Evolutionary conservation across 2,888 invertebrate species (phyloP).

Genomic region (Portevinia maculata): DNA sequence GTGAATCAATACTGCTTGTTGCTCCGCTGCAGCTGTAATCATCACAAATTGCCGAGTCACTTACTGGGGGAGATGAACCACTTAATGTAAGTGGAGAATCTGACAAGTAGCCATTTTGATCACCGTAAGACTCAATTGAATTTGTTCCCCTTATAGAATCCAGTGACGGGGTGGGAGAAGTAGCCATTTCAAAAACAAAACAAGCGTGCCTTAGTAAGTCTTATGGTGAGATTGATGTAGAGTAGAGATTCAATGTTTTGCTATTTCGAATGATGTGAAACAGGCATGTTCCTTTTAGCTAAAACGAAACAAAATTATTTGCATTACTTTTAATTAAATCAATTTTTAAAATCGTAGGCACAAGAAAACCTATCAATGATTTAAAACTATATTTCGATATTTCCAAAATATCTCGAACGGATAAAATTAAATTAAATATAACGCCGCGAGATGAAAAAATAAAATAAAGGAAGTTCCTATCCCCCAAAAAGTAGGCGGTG

Average conservation of each 20-base stretch:
- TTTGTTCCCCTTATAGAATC: slow-evolving; percentile 94
- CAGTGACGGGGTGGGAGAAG: slow-evolving; percentile 93
- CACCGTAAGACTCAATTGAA: slow-evolving; percentile 93
- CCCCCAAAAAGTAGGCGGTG: too few species aligned
- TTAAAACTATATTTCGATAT: too few species aligned
- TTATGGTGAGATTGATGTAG: slow-evolving; percentile 1
- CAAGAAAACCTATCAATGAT: too few species aligned
- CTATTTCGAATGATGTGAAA: slow-evolving; percentile 6
- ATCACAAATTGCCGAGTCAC: slow-evolving; percentile 92
- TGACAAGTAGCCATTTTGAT: slow-evolving; percentile 90
- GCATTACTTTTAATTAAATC: not conserved
- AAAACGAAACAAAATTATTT: slow-evolving; percentile 4
- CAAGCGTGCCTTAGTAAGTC: not conserved
- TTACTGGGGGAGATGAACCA: slow-evolving; percentile 93
- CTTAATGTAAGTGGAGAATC: slow-evolving; percentile 92
- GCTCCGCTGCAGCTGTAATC: slow-evolving; percentile 83
- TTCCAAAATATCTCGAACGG: too few species aligned
- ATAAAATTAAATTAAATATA: too few species aligned
- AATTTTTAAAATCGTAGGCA: too few species aligned
- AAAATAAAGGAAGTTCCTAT: too few species aligned
- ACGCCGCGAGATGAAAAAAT: too few species aligned
- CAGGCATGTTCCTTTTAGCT: slow-evolving; percentile 36
- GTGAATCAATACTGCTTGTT: slow-evolving; percentile 79
- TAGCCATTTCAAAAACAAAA: slow-evolving; percentile 90
- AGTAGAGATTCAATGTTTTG: slow-evolving; percentile 13